Conservation (phyloP, 1,140 invertebrate genomes). For the Onthophagus taurus region DNA sequence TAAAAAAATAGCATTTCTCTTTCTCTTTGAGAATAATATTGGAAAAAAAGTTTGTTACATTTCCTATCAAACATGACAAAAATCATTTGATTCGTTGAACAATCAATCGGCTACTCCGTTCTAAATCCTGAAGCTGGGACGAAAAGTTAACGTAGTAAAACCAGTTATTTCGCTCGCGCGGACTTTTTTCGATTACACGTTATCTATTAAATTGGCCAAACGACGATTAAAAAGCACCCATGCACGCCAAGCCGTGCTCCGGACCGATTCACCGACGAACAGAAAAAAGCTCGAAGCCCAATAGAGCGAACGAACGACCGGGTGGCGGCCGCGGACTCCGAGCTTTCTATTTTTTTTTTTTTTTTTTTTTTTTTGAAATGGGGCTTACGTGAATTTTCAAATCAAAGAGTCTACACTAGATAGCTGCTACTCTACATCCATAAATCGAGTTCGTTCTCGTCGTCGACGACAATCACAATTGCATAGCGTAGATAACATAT, state of each 20-base stretch:
- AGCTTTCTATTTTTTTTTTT: conserved; percentile 6
- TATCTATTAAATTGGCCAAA: conserved; percentile 11
- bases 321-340: conserved; percentile 2
- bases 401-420: neutral
- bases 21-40: too few species aligned
- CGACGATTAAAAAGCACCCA: conserved; percentile 5
- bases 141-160: too few species aligned
- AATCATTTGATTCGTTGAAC: too few species aligned
- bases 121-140: too few species aligned
- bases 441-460: conserved; percentile 15
- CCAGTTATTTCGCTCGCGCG: too few species aligned
- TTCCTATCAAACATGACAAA: too few species aligned
- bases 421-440: conserved; percentile 9
- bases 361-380: conserved; percentile 9
- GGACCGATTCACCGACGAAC: conserved; percentile 1
- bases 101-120: too few species aligned
- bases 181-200: too few species aligned
- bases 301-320: too few species aligned
- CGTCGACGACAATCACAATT: conserved; percentile 22
- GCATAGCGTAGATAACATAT: conserved; percentile 27
- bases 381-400: conserved; percentile 3
- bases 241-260: conserved; percentile 2
- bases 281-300: neutral
- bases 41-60: too few species aligned
- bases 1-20: too few species aligned